These are phyloP conservation scores for Scortum barcoo DNA, from an alignment of 2,113 vertebrate genomes.

Conservation along the genomic window DNA sequence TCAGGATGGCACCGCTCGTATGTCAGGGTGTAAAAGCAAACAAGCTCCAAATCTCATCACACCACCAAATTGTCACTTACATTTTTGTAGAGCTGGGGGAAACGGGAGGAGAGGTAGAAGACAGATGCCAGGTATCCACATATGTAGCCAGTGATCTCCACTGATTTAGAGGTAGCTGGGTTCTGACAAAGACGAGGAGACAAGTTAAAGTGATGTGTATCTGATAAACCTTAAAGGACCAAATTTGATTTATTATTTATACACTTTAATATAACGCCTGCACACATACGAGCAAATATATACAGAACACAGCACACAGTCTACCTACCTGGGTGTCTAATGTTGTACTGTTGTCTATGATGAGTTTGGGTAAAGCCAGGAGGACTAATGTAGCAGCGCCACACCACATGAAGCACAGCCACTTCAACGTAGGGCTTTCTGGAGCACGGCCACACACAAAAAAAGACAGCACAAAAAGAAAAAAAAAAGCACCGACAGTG, in stretches of 20 bases:
- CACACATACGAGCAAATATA: neutral
- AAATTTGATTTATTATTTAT: neutral
- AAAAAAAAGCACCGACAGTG: neutral
- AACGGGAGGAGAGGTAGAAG: slow-evolving; percentile 84
- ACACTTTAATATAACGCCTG: neutral
- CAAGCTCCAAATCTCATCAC: neutral
- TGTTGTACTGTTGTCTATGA: slow-evolving; percentile 61
- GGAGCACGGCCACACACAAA: slow-evolving; percentile 34
- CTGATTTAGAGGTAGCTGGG: slow-evolving; percentile 58
- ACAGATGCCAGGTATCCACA: slow-evolving; percentile 82
- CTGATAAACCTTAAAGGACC: neutral
- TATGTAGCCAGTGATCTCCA: slow-evolving; percentile 83
- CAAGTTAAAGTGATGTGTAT: neutral
- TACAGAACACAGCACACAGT: neutral
- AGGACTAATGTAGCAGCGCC: slow-evolving; percentile 53
- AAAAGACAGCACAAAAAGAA: too few relatives aligned
- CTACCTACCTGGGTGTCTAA: slow-evolving; percentile 63
- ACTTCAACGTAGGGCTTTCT: slow-evolving; percentile 80
- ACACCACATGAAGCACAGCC: slow-evolving; percentile 76
- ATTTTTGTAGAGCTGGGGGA: slow-evolving; percentile 86
- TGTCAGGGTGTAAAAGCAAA: neutral
- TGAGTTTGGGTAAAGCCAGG: slow-evolving; percentile 71
- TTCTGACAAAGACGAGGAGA: slow-evolving; percentile 51
- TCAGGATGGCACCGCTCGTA: neutral
- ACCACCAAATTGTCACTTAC: slow-evolving; percentile 59